Percentiles rank a stretch among this genome's conserved stretches.
phyloP scores from a whole-genome alignment of 2,113 vertebrate species.

The Calidris pygmaea region DNA sequence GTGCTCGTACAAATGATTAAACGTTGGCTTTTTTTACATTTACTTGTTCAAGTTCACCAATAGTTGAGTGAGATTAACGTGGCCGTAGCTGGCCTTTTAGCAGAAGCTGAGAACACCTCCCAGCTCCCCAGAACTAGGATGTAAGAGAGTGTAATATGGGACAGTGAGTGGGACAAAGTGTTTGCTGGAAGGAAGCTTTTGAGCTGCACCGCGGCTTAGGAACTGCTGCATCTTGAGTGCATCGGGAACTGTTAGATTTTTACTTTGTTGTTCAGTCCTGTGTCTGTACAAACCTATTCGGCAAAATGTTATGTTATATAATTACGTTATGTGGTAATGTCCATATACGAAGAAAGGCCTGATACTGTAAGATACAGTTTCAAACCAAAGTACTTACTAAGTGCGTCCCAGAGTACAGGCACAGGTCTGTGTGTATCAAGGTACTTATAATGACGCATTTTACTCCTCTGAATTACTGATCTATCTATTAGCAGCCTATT shows the following conservation, averaged over 20 bases:
- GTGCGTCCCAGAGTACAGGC: not conserved
- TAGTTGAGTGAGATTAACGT: not conserved
- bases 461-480: not conserved
- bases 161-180: not conserved
- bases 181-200: not conserved
- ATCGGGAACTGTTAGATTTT: not conserved
- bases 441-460: not conserved
- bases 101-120: not conserved
- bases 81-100: not conserved
- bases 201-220: not conserved
- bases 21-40: not conserved
- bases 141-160: not conserved
- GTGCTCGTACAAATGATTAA: not conserved
- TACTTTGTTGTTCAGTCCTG: not conserved
- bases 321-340: not conserved
- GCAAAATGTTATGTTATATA: not conserved
- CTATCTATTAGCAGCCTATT: not conserved
- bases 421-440: fast-evolving
- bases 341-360: fast-evolving
- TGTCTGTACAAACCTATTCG: not conserved
- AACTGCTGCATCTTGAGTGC: not conserved
- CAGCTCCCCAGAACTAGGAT: not conserved
- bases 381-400: not conserved
- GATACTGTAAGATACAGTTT: not conserved
- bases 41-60: not conserved